A percentile compares a stretch with the other conserved stretches of the same genome.
Evolutionary conservation across 2,888 invertebrate species (phyloP).

Genomic region (Leptopilina myrica): DNA sequence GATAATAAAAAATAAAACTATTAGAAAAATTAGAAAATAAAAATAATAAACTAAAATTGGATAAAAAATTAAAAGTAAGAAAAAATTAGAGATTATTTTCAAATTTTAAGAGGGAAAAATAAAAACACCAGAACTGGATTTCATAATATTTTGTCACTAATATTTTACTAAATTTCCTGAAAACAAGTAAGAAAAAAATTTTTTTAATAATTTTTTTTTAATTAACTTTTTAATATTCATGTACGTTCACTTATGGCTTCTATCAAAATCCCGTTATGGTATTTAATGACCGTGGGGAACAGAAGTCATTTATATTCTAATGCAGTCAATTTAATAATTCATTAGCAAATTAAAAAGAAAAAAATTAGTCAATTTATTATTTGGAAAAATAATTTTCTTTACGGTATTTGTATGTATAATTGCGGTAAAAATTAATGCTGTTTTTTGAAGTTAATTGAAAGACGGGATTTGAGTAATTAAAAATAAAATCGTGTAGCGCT

Average conservation of each 20-base stretch:
- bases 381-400: too few species aligned
- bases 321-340: conserved; percentile 8
- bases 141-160: too few species aligned
- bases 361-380: background rate
- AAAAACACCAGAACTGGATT: background rate
- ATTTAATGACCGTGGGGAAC: background rate
- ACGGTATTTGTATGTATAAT: too few species aligned
- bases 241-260: background rate
- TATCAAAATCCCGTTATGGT: background rate
- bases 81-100: background rate
- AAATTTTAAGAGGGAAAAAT: background rate
- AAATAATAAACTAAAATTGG: background rate
- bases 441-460: too few species aligned
- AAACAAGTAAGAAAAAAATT: too few species aligned
- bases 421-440: too few species aligned
- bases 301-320: background rate
- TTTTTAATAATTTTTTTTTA: background rate
- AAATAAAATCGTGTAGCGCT: too few species aligned
- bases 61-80: too few species aligned
- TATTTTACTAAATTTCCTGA: too few species aligned
- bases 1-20: too few species aligned
- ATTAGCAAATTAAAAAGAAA: background rate
- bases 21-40: too few species aligned
- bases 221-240: background rate
- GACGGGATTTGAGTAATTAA: too few species aligned